phyloP scores from a whole-genome alignment of 2,113 vertebrate genomes.

The Corvus cornix region DNA sequence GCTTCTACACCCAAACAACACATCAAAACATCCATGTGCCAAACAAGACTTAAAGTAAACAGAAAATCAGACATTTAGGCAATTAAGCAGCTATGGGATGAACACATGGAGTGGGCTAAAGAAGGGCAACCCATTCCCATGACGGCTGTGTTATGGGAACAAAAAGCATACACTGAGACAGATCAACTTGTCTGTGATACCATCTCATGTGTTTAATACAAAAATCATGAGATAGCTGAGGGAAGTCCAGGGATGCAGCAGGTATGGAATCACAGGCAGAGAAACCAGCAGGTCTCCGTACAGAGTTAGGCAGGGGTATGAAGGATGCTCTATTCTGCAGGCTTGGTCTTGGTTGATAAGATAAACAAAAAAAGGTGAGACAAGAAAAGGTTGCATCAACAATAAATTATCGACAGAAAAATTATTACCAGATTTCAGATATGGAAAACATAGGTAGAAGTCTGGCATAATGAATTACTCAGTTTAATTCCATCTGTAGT shows the following conservation, averaged over 20 bases:
- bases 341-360: not conserved
- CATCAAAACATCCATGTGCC: not conserved
- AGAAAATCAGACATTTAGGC: not conserved
- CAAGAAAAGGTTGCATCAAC: not conserved
- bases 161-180: not conserved
- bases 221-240: not conserved
- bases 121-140: not conserved
- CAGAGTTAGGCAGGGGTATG: not conserved
- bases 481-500: slow-evolving; percentile 22
- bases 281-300: not conserved
- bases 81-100: not conserved
- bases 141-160: fast-evolving
- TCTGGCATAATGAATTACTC: slow-evolving; percentile 13
- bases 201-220: not conserved
- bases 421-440: not conserved
- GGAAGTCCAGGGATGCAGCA: fast-evolving
- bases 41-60: not conserved
- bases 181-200: not conserved
- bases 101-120: not conserved
- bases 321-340: not conserved
- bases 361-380: not conserved
- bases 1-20: not conserved
- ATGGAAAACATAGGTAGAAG: slow-evolving; percentile 7
- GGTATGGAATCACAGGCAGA: not conserved
- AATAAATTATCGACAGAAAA: not conserved